phyloP scores from a whole-genome alignment of 2,797 vertebrate species.

The Gymnoscopelus braueri region DNA sequence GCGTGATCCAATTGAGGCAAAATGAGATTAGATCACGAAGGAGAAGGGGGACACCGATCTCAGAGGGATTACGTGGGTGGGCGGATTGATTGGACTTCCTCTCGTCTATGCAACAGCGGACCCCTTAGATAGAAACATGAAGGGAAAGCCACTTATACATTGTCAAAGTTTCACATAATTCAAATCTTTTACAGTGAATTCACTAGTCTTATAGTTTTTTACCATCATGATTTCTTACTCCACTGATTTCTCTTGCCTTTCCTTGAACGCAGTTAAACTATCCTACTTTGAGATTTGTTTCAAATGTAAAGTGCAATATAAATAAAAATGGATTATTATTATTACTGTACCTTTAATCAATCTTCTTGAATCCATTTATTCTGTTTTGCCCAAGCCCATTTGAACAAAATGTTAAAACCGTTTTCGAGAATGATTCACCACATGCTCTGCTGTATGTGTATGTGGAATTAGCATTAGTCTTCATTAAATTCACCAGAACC shows the following conservation, averaged over 20 bases:
- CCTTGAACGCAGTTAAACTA: neutral
- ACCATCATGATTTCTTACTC: neutral
- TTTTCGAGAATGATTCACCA: constrained; percentile 50
- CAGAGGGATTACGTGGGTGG: constrained; percentile 30
- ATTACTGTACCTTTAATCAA: neutral
- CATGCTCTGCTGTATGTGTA: constrained; percentile 23
- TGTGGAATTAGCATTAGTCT: constrained; percentile 58
- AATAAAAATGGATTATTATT: too few species aligned
- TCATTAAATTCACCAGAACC: constrained; percentile 46
- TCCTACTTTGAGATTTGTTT: too few species aligned
- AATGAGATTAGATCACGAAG: constrained; percentile 53
- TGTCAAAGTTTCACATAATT: neutral
- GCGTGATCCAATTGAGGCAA: constrained; percentile 58
- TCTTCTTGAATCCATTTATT: constrained; percentile 43
- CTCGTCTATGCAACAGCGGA: constrained; percentile 23
- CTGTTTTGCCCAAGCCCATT: constrained; percentile 47
- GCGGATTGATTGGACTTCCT: constrained; percentile 41
- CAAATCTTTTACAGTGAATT: too few species aligned
- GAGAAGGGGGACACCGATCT: constrained; percentile 25
- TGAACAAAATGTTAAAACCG: constrained; percentile 59
- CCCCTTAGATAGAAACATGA: neutral
- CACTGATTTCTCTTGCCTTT: neutral
- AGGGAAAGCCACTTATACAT: neutral
- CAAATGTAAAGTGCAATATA: too few species aligned
- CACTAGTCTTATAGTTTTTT: neutral